Evolutionary conservation across 2,888 invertebrate genomes (phyloP).

Genomic region (Eupelmus urozonus): DNA sequence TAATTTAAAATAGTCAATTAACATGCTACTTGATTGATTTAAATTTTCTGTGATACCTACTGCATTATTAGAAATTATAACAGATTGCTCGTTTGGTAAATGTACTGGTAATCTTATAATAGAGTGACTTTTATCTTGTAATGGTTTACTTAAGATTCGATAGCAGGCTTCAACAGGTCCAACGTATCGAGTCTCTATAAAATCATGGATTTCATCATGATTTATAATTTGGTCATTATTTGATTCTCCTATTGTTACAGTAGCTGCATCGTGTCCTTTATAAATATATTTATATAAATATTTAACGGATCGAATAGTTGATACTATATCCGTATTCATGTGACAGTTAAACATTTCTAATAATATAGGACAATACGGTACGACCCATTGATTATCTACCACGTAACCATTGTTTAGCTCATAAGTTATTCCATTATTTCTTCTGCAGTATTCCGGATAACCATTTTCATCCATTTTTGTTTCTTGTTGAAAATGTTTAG

Average conservation of each 20-base stretch:
- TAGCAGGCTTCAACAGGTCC: constrained; percentile 61
- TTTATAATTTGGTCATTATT: constrained; percentile 54
- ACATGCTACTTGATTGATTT: constrained; percentile 34
- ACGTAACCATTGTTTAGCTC: constrained; percentile 55
- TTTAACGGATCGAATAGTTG: constrained; percentile 64
- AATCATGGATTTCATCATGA: constrained; percentile 62
- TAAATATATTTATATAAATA: constrained; percentile 61
- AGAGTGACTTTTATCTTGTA: constrained; percentile 59
- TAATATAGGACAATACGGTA: constrained; percentile 65
- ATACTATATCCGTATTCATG: constrained; percentile 68
- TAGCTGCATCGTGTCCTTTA: constrained; percentile 64
- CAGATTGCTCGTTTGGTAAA: constrained; percentile 56
- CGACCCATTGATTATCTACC: constrained; percentile 70
- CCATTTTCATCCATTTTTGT: constrained; percentile 62
- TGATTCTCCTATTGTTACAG: constrained; percentile 59
- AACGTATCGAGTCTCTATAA: constrained; percentile 61
- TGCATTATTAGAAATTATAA: constrained; percentile 25
- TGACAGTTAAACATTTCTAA: constrained; percentile 64
- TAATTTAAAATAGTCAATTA: constrained; percentile 45
- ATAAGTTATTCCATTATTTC: constrained; percentile 57
- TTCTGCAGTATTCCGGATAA: constrained; percentile 65
- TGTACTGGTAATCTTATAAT: constrained; percentile 58
- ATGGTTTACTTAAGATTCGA: constrained; percentile 53
- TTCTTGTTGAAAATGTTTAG: constrained; percentile 63
- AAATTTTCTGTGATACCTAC: not conserved